phyloP scores from a whole-genome alignment of 2,888 invertebrate species.

The Sinotaia quadrata region DNA sequence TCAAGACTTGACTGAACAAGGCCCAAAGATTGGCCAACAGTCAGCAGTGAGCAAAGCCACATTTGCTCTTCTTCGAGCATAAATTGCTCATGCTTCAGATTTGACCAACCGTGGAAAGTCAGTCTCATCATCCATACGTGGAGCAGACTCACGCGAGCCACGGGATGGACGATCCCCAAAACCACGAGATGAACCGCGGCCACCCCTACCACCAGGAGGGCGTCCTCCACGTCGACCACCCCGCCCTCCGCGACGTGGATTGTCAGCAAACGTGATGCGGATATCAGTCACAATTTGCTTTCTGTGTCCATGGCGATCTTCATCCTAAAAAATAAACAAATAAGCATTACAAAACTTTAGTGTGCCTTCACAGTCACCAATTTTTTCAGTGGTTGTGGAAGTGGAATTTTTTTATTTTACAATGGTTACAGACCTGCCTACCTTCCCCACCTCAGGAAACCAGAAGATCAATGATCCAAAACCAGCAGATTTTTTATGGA shows the following conservation, averaged over 20 bases:
- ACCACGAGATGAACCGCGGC: constrained; percentile 43
- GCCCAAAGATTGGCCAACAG: not conserved
- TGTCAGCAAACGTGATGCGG: constrained; percentile 70
- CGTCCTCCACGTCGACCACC: constrained; percentile 64
- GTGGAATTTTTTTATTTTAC: too few species aligned
- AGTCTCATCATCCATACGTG: constrained; percentile 95
- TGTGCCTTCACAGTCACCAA: not conserved
- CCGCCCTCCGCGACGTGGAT: constrained; percentile 57
- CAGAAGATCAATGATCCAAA: too few species aligned
- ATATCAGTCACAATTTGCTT: constrained; percentile 66
- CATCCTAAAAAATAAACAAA: constrained; percentile 45
- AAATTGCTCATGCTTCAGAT: constrained; percentile 49
- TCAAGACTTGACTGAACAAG: not conserved
- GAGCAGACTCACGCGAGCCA: constrained; percentile 72
- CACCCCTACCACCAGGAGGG: constrained; percentile 5
- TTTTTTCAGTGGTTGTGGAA: too few species aligned
- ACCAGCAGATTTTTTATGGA: too few species aligned
- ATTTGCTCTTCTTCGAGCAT: not conserved
- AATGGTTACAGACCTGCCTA: too few species aligned
- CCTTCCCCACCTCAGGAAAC: too few species aligned
- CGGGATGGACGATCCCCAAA: constrained; percentile 43
- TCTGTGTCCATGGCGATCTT: constrained; percentile 55
- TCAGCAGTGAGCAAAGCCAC: constrained; percentile 6
- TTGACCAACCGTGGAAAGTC: constrained; percentile 92
- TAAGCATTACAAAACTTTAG: not conserved